These are phyloP conservation scores for Timema cristinae DNA, from an alignment of 2,888 invertebrate species.

Conservation along the genomic window DNA sequence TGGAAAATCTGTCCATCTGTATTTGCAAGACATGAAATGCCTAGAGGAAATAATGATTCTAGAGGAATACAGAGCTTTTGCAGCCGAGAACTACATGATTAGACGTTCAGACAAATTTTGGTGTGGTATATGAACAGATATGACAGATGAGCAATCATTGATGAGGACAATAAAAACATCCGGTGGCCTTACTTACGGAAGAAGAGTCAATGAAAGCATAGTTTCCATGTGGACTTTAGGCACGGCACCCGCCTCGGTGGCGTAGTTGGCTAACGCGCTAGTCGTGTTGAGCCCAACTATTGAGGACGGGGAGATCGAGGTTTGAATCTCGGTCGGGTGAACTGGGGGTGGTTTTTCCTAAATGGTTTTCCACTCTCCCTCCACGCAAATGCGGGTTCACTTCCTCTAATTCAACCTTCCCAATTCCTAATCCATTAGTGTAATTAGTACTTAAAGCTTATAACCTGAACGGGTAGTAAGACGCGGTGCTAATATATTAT, in stretches of 20 bases:
- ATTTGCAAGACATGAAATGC: conserved; percentile 30
- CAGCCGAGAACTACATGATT: conserved; percentile 6
- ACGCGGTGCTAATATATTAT: background rate
- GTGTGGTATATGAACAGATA: conserved; percentile 15
- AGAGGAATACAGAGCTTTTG: conserved; percentile 14
- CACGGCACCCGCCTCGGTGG: background rate
- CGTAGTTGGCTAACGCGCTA: no score
- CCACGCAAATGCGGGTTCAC: no score
- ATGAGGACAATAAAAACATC: conserved; percentile 18
- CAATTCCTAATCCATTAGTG: no score
- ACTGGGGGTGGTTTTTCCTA: no score
- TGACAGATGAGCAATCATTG: conserved; percentile 19
- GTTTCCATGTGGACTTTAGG: background rate
- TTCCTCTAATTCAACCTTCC: no score
- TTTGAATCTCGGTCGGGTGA: no score
- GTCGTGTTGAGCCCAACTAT: no score
- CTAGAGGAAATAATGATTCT: conserved; percentile 19
- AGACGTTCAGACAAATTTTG: conserved; percentile 12
- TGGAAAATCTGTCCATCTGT: conserved; percentile 30
- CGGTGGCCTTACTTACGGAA: conserved; percentile 4
- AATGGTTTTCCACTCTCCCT: no score
- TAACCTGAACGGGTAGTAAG: background rate
- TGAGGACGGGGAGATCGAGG: no score
- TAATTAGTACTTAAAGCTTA: conserved; percentile 3
- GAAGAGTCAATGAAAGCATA: background rate